A percentile compares a stretch with the other conserved stretches of the same genome.
Conservation (phyloP, 2,888 invertebrate species). For the Lycaena phlaeas region DNA sequence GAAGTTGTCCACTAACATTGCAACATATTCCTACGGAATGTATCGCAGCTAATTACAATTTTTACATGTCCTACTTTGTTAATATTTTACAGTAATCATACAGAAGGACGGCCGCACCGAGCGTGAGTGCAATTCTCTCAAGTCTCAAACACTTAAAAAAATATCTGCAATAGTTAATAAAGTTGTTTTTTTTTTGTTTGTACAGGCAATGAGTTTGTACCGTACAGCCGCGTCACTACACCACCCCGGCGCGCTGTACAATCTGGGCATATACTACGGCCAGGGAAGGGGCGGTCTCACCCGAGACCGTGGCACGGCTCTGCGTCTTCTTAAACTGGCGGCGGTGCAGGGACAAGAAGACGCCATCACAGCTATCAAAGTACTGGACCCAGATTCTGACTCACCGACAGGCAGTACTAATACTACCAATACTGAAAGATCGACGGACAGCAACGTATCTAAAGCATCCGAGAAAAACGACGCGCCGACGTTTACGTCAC, state of each 20-base stretch:
- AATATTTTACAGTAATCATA: no score
- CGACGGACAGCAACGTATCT: background rate
- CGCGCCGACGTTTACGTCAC: conserved; percentile 40
- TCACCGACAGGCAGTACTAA: conserved; percentile 22
- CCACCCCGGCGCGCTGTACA: conserved; percentile 78
- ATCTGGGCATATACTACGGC: conserved; percentile 78
- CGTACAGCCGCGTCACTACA: conserved; percentile 74
- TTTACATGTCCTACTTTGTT: no score
- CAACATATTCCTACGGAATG: no score
- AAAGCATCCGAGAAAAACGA: background rate
- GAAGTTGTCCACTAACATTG: no score
- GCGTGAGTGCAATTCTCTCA: no score
- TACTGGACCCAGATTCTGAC: conserved; percentile 35
- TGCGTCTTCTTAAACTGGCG: conserved; percentile 61
- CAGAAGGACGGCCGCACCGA: no score
- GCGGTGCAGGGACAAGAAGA: conserved; percentile 75
- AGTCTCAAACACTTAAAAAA: no score
- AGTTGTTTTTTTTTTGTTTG: conserved; percentile 14
- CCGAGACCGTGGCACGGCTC: conserved; percentile 61
- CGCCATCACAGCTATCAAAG: conserved; percentile 67
- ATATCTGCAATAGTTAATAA: no score
- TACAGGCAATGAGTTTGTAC: conserved; percentile 78
- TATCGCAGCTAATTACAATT: no score
- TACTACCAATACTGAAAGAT: no score
- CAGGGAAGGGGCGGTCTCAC: conserved; percentile 76